Base-by-base conservation (phyloP, 92 coral and sea anemone species). In the Actinostola sp. region DNA sequence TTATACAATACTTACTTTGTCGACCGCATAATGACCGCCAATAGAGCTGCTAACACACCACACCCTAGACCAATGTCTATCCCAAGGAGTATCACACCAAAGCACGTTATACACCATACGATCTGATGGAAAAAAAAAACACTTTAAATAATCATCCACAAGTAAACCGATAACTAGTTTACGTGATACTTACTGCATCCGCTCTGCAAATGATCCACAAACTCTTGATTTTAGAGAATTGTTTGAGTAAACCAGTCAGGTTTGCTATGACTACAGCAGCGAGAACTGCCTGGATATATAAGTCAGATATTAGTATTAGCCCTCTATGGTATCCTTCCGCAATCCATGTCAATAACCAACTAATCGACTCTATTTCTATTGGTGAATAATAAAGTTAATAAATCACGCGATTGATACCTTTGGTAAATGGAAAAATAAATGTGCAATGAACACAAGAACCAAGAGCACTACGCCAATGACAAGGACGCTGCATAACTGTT, bases 211-310 rank as follows among this genome's bases (percentile, higher is more conserved):
- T 88, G 43, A 63, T 76, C 92, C 97, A 86, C 61, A 94, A 75
- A 15, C 63, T 63, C 53, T 33, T 71, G 39, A 94, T 58, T 46
- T 91, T 77, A 28, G 87, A 54, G 84, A 91, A 94, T 75, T 94
- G 98, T 61, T 61, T 88, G 72, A 94, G 87, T n/a, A 94, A 80
- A 30, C 93, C 88, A 55, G 84, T 56, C 19, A 94, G 90, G 52
- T 92, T 91, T 9, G 96, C 98, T 35, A 94, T 89, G 57, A 94
- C 94, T 7, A 94, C 80, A 44, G 98, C 92, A 16, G 97, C 97
- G 11, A 91, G 29, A 51, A 68, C 58, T n/a, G 74, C 74, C 74
- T 68, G 39, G 19, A 13, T 2, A 16, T 2, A 46, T 7, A 39
- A 39, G 14, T 39, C 45, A 39, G 45, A 14, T 7, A 14, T 39